Evolutionary conservation across 1,140 invertebrate genomes (phyloP), one percentile per base, ranked within the genome.

Genomic region (Phocides pigmalion): DNA sequence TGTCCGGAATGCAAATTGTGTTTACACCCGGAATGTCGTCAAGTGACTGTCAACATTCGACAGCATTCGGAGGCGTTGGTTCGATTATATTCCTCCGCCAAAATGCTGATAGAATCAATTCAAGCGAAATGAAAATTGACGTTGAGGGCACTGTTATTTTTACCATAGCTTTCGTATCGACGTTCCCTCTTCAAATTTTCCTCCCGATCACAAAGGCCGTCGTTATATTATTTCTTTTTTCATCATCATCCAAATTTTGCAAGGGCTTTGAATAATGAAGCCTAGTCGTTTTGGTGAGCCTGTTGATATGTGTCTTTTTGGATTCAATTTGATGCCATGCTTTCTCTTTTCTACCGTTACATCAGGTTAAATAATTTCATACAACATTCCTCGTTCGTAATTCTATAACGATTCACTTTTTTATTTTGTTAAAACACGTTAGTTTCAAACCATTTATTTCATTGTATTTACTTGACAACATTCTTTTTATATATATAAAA

Each of bases 1-100:
- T 78, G 72, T 76, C 59, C 68, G 62, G 54, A 62, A 81, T 78
- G 75, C 64, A 78, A 81, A 81, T 81, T 76, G 71, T 78, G 73
- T 81, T 81, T 75, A 72, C 75, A 65, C 49, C 44, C 49, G 39
- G 68, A 70, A 75, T 66, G 71, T 68, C 61, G 66, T 74, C 67
- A 66, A 69, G 64, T 62, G 65, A 74, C 53, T 69, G 75, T 81
- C 78, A 81, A 81, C 72, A 81, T 62, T n/a, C 42, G 53, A 32
- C 35, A 28, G 64, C 54, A 72, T 62, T 50, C 62, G 37, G 47
- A 19, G 11, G 54, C 54, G 53, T 42, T 46, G 56, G 56, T 39
- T 41, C 46, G 59, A 53, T 63, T 68, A 61, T 53, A 56, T 64
- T 58, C 25, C 9, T 46, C 25, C 54, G 25, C 62, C 62, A 51